Evolutionary conservation across 2,797 vertebrate genomes (phyloP).

Genomic region (Intellagama lesueurii): DNA sequence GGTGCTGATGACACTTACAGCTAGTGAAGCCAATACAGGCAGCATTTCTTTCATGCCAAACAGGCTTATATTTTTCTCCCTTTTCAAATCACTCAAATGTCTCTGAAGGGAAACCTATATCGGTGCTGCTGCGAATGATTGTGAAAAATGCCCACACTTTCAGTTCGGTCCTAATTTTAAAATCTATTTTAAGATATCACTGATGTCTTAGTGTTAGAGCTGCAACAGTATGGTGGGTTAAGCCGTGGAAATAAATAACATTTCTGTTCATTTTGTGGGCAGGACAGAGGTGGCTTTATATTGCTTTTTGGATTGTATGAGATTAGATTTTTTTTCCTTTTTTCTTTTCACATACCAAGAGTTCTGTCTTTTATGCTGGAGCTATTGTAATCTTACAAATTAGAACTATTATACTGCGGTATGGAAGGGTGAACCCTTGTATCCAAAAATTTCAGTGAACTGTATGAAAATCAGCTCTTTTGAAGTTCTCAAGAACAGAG

Average conservation of each 20-base stretch:
- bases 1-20: background rate
- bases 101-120: no score
- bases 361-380: conserved; percentile 34
- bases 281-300: conserved; percentile 35
- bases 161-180: background rate
- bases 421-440: conserved; percentile 33
- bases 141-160: background rate
- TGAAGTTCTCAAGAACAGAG: conserved; percentile 59
- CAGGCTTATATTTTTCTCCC: background rate
- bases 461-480: conserved; percentile 24
- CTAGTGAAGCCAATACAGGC: background rate
- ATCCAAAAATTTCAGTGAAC: conserved; percentile 45
- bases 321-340: conserved; percentile 30
- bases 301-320: conserved; percentile 8
- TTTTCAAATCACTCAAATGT: background rate
- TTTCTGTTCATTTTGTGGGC: conserved; percentile 30
- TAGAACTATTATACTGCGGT: conserved; percentile 15
- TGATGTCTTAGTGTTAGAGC: background rate
- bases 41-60: background rate
- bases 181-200: background rate
- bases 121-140: no score
- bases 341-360: conserved; percentile 12
- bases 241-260: background rate
- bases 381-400: conserved; percentile 41
- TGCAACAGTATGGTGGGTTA: background rate